These are phyloP conservation scores for Callipepla californica DNA, from an alignment of 2,113 vertebrate species.

Conservation along the genomic window DNA sequence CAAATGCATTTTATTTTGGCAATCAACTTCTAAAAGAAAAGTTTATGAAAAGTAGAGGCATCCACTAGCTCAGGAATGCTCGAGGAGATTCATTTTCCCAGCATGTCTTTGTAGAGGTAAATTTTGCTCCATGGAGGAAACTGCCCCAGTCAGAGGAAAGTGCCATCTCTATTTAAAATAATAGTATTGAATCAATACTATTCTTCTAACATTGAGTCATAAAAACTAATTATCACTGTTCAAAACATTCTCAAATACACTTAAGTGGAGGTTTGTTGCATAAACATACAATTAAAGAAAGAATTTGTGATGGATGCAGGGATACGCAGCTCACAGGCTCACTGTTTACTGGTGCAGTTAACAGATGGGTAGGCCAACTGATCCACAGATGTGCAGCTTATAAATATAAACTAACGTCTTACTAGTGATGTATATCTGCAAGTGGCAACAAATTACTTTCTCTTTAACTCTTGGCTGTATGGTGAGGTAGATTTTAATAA, in stretches of 20 bases:
- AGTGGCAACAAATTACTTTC: conserved; percentile 80
- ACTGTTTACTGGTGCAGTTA: conserved; percentile 84
- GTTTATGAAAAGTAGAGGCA: conserved; percentile 4
- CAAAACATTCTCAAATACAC: conserved; percentile 79
- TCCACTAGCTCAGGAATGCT: neutral
- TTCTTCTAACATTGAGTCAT: conserved; percentile 63
- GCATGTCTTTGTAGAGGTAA: neutral
- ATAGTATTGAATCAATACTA: conserved; percentile 33
- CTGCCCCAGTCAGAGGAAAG: conserved; percentile 25
- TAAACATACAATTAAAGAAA: conserved; percentile 84
- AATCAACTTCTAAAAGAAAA: neutral
- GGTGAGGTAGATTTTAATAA: conserved; percentile 64
- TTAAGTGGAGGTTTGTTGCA: conserved; percentile 79
- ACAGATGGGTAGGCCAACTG: conserved; percentile 86
- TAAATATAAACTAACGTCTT: conserved; percentile 83
- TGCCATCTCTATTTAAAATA: conserved; percentile 54
- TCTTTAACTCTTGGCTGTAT: conserved; percentile 79
- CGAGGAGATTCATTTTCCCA: conserved; percentile 2
- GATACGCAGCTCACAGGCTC: conserved; percentile 69
- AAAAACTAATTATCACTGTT: conserved; percentile 78
- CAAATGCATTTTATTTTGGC: neutral
- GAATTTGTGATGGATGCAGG: conserved; percentile 83
- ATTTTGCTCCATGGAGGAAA: conserved; percentile 4
- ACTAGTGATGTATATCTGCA: conserved; percentile 79
- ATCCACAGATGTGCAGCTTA: conserved; percentile 85